These are phyloP conservation scores for Eufriesea mexicana DNA, from an alignment of 1,140 invertebrate genomes.

Conservation along the genomic window DNA sequence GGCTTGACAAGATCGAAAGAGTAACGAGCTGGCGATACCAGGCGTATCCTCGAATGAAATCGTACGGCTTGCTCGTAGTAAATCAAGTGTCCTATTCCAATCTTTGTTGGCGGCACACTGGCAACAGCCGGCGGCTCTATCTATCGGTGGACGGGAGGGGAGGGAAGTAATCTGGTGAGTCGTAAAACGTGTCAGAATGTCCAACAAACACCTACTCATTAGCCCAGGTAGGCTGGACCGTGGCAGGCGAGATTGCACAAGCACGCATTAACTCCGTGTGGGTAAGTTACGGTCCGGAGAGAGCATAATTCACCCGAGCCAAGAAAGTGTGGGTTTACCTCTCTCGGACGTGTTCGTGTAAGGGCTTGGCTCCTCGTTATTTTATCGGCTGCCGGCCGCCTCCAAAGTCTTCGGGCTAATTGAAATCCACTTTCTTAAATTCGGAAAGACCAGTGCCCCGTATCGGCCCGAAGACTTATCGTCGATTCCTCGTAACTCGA, in stretches of 20 bases:
- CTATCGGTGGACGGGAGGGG: conserved; percentile 58
- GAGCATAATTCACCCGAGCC: conserved; percentile 76
- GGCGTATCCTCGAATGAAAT: conserved; percentile 71
- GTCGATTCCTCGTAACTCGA: conserved; percentile 43
- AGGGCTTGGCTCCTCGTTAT: conserved; percentile 73
- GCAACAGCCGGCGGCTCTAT: conserved; percentile 69
- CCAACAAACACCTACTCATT: conserved; percentile 82
- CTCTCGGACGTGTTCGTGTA: conserved; percentile 63
- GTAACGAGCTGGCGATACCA: conserved; percentile 68
- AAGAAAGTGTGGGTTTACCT: conserved; percentile 70
- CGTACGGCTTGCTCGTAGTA: conserved; percentile 66
- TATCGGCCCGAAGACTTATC: conserved; percentile 48
- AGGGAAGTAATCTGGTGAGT: conserved; percentile 78
- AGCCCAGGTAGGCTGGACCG: conserved; percentile 75
- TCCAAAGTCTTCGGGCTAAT: conserved; percentile 68
- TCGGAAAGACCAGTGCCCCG: conserved; percentile 55
- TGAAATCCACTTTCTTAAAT: conserved; percentile 74
- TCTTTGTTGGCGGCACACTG: conserved; percentile 70
- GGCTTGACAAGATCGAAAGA: conserved; percentile 61
- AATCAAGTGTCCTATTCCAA: conserved; percentile 73
- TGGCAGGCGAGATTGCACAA: conserved; percentile 77
- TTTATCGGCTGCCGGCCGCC: conserved; percentile 71
- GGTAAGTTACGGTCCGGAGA: conserved; percentile 76
- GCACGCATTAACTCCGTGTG: conserved; percentile 76
- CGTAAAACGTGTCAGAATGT: conserved; percentile 81